Base-by-base conservation (phyloP, 2,797 vertebrate genomes). In the Lutjanus argentimaculatus region DNA sequence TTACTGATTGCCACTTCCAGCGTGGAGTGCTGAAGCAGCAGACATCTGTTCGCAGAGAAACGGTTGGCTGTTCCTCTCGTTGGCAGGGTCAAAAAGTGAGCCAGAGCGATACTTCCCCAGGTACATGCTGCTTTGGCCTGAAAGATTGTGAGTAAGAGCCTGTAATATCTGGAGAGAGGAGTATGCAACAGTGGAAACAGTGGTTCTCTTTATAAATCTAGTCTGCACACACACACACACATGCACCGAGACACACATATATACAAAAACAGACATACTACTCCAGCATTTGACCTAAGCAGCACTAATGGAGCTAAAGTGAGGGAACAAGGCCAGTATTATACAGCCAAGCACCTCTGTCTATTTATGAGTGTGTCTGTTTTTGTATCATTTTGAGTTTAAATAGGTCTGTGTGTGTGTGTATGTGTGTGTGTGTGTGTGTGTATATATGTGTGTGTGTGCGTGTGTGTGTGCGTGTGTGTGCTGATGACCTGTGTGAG, bases 241-340 rank as follows among this genome's bases (percentile, higher is more conserved):
- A 22, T 72, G 70, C 48, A 56, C 16, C 3, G 25, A 25, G 25
- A 79, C 63, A 71, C 48, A 55, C 4, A 76, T 48, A 76, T 48
- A 58, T 58, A 74, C 40, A 68, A 70, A 86, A 77, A 88, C 77
- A 83, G 74, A 85, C 79, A 67, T 68, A 75, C 63, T 62, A 42
- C 65, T 67, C 8, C 30, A 80, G 49, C 48, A 21, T 79, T 86
- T 83, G 78, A 90, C 79, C 80, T 73, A 9, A 52, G 56, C 53
- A 61, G 61, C 66, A 71, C 66, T 61, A 66, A 79, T 77, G 48
- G 57, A 84, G 70, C 51, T 78, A 58, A 84, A 83, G 75, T 21
- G 22, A 69, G 30, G 51, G 64, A 92, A 95, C 94, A 95, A 93
- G 90, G 81, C 67, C 80, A 74, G 90, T 82, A 94, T 94, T 95